A percentile compares a stretch with the other conserved stretches of the same genome.
Evolutionary conservation across 2,888 invertebrate species (phyloP).

Genomic region (Cosmopolites sordidus): DNA sequence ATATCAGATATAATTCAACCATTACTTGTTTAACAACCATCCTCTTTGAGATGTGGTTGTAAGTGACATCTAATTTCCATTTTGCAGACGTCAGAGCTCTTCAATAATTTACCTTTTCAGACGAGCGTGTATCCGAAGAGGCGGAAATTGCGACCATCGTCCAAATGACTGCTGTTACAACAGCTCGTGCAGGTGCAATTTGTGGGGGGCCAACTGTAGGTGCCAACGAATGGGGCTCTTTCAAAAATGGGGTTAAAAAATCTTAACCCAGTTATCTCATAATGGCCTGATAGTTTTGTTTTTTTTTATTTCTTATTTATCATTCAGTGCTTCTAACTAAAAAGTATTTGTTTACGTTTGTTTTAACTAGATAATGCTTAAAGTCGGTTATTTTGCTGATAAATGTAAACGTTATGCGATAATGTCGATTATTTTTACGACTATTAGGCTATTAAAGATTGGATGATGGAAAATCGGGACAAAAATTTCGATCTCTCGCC

Average conservation of each 20-base stretch:
- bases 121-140: slow-evolving; percentile 75
- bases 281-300: slow-evolving; percentile 17
- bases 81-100: slow-evolving; percentile 66
- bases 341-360: too few species aligned
- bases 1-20: too few species aligned
- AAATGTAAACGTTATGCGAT: too few species aligned
- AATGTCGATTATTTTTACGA: too few species aligned
- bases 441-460: slow-evolving; percentile 16
- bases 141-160: slow-evolving; percentile 80
- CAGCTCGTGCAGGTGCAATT: slow-evolving; percentile 81
- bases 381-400: too few species aligned
- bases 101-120: slow-evolving; percentile 80
- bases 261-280: slow-evolving; percentile 38
- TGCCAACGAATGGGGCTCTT: slow-evolving; percentile 86
- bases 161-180: slow-evolving; percentile 83
- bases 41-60: slow-evolving; percentile 37
- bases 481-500: slow-evolving; percentile 14
- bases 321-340: too few species aligned
- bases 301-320: too few species aligned
- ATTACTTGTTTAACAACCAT: too few species aligned
- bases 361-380: too few species aligned
- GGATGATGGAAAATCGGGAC: slow-evolving; percentile 14
- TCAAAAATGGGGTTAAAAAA: slow-evolving; percentile 74
- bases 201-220: slow-evolving; percentile 85
- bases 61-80: slow-evolving; percentile 52